A percentile compares a stretch with the other conserved stretches of the same genome.
Evolutionary conservation across 1,140 invertebrate species (phyloP).

Genomic region (Drosophila miranda): DNA sequence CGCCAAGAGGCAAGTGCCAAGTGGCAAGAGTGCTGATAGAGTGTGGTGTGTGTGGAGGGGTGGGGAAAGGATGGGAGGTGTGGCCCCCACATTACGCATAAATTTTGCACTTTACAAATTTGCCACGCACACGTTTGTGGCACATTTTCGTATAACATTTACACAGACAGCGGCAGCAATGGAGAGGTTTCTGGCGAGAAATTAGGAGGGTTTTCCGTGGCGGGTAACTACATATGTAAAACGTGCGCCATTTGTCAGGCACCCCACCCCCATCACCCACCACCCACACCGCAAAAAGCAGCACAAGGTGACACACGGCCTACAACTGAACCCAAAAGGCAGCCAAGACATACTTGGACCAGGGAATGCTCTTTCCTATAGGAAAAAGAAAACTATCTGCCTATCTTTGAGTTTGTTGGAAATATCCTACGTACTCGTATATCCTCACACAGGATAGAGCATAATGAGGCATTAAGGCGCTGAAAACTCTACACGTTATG

Average conservation of each 20-base stretch:
- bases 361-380: too few species aligned
- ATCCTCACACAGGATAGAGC: background rate
- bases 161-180: conserved; percentile 26
- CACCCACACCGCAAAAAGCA: too few species aligned
- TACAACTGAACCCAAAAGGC: conserved; percentile 10
- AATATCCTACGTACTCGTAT: background rate
- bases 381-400: too few species aligned
- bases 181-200: conserved; percentile 1
- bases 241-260: conserved; percentile 74
- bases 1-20: background rate
- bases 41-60: background rate
- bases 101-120: conserved; percentile 81
- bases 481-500: conserved; percentile 47
- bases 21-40: background rate
- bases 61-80: conserved; percentile 13
- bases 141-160: conserved; percentile 74
- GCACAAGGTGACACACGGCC: conserved; percentile 55
- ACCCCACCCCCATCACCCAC: conserved; percentile 37
- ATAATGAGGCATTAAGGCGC: conserved; percentile 44
- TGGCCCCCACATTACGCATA: conserved; percentile 77
- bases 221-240: conserved; percentile 72
- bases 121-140: conserved; percentile 78
- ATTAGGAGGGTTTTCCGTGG: conserved; percentile 33
- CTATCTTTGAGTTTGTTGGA: background rate
- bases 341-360: too few species aligned